phyloP scores from a whole-genome alignment of 1,140 invertebrate genomes.

The Habropoda laboriosa region DNA sequence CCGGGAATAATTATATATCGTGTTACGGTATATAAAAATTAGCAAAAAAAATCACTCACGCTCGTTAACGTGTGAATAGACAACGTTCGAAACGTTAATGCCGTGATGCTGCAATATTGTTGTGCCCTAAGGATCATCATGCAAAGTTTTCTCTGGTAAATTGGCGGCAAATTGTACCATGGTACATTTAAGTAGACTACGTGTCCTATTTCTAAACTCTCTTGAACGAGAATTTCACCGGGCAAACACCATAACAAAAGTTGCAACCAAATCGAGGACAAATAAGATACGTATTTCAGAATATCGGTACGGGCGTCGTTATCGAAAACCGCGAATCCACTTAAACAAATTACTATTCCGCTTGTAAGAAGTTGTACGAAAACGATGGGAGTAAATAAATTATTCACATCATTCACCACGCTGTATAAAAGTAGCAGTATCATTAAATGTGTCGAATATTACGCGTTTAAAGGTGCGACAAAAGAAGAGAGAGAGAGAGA shows the following conservation, averaged over 20 bases:
- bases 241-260: slow-evolving; percentile 55
- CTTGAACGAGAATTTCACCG: slow-evolving; percentile 49
- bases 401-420: slow-evolving; percentile 44
- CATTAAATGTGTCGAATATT: background rate
- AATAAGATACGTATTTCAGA: slow-evolving; percentile 45
- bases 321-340: slow-evolving; percentile 45
- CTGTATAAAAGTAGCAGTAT: slow-evolving; percentile 1
- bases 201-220: slow-evolving; percentile 48
- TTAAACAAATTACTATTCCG: slow-evolving; percentile 59
- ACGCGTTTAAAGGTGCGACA: background rate
- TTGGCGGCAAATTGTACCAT: slow-evolving; percentile 46
- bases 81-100: slow-evolving; percentile 46
- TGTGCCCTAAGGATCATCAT: slow-evolving; percentile 50
- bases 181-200: slow-evolving; percentile 45
- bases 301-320: slow-evolving; percentile 20
- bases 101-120: slow-evolving; percentile 34
- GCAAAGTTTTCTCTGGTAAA: slow-evolving; percentile 26
- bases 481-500: too few species aligned
- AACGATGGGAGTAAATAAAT: slow-evolving; percentile 57
- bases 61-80: slow-evolving; percentile 46
- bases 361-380: slow-evolving; percentile 58
- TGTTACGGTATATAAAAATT: too few species aligned
- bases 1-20: too few species aligned
- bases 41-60: slow-evolving; percentile 42
- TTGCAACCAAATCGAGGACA: slow-evolving; percentile 44